phyloP scores from a whole-genome alignment of 2,113 vertebrate genomes.

The Silurus meridionalis region DNA sequence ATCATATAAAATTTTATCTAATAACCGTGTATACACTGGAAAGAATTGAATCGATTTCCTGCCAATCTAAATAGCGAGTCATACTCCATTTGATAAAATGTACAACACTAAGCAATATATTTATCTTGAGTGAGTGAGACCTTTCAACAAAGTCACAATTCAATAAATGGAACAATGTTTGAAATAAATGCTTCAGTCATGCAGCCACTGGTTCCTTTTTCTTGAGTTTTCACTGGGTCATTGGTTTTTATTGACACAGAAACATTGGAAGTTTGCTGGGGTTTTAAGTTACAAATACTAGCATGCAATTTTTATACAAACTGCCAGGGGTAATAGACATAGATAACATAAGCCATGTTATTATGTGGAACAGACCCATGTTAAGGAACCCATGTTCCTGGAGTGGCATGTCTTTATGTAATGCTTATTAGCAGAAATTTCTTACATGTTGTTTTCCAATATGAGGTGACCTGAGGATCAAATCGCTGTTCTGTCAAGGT shows the following conservation, averaged over 20 bases:
- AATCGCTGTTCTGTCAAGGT: background rate
- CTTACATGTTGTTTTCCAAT: background rate
- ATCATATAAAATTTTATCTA: background rate
- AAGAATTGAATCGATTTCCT: background rate
- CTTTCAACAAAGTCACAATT: background rate
- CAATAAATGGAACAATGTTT: background rate
- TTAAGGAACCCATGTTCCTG: background rate
- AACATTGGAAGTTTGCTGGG: background rate
- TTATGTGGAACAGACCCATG: background rate
- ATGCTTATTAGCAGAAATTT: background rate
- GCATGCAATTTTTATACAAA: background rate
- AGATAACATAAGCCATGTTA: background rate
- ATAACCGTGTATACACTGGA: background rate
- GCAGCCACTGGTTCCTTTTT: background rate
- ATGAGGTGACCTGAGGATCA: background rate
- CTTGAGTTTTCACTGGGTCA: background rate
- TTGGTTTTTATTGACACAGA: background rate
- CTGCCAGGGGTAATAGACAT: background rate
- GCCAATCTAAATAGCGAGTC: background rate
- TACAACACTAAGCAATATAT: background rate
- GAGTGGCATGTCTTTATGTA: background rate
- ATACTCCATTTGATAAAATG: background rate
- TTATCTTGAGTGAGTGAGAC: background rate
- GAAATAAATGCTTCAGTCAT: background rate
- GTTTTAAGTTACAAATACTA: background rate